A percentile compares a stretch with the other conserved stretches of the same genome.
Evolutionary conservation across 2,888 invertebrate species (phyloP).

Genomic region (Rhagophthalmus giganteus): DNA sequence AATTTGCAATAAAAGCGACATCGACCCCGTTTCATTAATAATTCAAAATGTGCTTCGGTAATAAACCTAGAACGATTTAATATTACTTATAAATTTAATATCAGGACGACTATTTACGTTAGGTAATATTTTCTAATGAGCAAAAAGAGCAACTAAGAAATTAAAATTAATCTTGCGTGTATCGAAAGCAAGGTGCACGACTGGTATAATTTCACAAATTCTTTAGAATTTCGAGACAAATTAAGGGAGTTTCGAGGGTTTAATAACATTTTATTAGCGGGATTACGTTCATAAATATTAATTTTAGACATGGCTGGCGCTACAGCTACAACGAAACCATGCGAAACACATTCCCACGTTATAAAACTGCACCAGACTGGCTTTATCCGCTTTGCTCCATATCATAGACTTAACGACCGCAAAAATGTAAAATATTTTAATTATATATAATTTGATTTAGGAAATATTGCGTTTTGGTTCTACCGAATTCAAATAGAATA

Average conservation of each 20-base stretch:
- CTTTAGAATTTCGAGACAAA: constrained; percentile 17
- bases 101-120: too few relatives aligned
- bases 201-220: constrained; percentile 15
- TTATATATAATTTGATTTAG: neutral
- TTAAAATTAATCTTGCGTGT: constrained; percentile 20
- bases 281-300: constrained; percentile 22
- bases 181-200: constrained; percentile 13
- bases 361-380: constrained; percentile 16
- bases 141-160: constrained; percentile 3
- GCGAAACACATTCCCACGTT: constrained; percentile 16
- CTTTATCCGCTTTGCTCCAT: constrained; percentile 10
- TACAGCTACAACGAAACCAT: constrained; percentile 10
- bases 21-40: constrained; percentile 4
- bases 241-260: constrained; percentile 15
- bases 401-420: constrained; percentile 3
- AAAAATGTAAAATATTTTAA: neutral
- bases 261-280: constrained; percentile 18
- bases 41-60: too few relatives aligned
- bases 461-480: neutral
- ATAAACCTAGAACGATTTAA: neutral
- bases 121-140: constrained; percentile 6
- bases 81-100: constrained; percentile 4
- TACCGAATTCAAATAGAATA: neutral
- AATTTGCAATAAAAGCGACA: too few relatives aligned
- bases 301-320: constrained; percentile 13